Conservation (phyloP, 2,797 vertebrate species). For the Tympanoctomys barrerae region DNA sequence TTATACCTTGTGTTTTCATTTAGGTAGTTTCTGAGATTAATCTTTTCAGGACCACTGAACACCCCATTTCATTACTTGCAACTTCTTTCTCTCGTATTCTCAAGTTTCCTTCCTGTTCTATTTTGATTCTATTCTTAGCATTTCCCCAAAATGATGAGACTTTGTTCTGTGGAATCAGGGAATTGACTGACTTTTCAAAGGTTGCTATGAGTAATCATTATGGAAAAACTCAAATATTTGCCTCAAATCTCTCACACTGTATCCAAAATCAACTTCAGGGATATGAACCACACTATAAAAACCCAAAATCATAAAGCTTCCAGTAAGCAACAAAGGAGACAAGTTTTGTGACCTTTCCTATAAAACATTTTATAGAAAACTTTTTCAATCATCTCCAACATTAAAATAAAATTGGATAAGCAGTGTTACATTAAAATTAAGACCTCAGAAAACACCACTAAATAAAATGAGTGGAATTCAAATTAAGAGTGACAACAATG, state of each 20-base stretch:
- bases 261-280: not conserved
- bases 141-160: not conserved
- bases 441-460: not conserved
- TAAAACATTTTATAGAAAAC: not conserved
- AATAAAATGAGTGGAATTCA: not conserved
- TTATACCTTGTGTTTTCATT: not conserved
- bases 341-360: not conserved
- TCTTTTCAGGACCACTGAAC: not conserved
- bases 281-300: not conserved
- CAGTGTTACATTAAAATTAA: not conserved
- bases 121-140: conserved; percentile 23
- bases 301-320: not conserved
- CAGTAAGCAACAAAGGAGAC: not conserved
- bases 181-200: conserved; percentile 3
- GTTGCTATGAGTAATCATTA: not conserved
- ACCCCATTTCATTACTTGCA: not conserved
- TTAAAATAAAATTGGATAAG: not conserved
- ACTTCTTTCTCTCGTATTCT: not conserved
- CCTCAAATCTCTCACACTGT: not conserved
- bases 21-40: not conserved
- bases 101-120: not conserved
- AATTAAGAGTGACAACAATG: not conserved
- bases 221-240: not conserved
- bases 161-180: not conserved
- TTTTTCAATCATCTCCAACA: not conserved